Evolutionary conservation across 2,113 vertebrate species (phyloP), one percentile per base, ranked within the genome.

Genomic region (Dolichotis patagonum): DNA sequence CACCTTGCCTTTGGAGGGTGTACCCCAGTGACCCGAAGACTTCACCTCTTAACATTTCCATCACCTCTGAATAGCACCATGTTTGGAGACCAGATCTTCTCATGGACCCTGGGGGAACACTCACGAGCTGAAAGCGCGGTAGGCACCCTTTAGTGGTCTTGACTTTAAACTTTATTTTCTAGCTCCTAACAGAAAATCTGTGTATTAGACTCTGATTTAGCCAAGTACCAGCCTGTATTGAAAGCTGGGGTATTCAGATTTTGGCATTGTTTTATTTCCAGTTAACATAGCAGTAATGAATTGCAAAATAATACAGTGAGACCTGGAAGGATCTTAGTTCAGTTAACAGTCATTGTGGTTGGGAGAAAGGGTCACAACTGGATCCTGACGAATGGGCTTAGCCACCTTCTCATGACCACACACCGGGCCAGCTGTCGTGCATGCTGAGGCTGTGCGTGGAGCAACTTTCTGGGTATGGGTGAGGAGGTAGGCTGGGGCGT

Each of bases 191-290:
- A 24, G 83, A 78, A 82, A 89, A 60, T 38, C 52, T 69, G 14
- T 78, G 20, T 81, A 28, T 84, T 92, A 81, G 82, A 14, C 43
- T 88, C 17, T 81, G 1, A 69, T 32, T 88, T 88, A 84, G 56
- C 38, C 22, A 13, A 56, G 22, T 52, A 60, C 65, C 60, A 17
- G 6, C 65, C 60, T 13, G 6, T 60, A 38, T 65, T 94, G 17
- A 91, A 94, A 71, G 30, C 84, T 84, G 43, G 3, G 54, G 14
- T 88, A 24, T 78, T 96, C 71, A 90, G 2, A 85, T 85, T 96
- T 93, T 52, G 52, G 22, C 28, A 62, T 20, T 75, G 32, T 84
- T 95, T 56, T 49, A 32, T 56, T 85, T 90, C 38, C 0, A 35
- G 52, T 92, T 69, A 67, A 84, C 13, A 3, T 35, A 35, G 35